Evolutionary conservation across 2,888 invertebrate species (phyloP), one percentile per base, ranked within the genome.

Genomic region (Lasius platythorax): DNA sequence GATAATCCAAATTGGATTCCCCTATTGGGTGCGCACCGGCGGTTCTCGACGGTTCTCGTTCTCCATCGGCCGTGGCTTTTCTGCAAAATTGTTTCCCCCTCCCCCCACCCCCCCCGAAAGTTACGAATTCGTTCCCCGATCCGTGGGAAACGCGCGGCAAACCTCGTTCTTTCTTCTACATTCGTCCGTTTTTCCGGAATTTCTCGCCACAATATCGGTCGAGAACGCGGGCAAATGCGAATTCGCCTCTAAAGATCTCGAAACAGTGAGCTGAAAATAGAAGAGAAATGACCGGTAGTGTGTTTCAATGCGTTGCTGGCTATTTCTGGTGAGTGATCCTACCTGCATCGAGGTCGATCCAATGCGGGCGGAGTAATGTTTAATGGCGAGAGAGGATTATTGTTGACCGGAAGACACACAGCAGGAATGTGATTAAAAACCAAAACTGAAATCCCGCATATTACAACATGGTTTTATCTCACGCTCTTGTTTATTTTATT

Each of bases 1-100:
- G 92, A 93, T 93, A 92, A 93, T 93, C 92, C 92, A 92, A 92
- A 93, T 92, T 93, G 92, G 90, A 92, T 92, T 91, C 91, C 87
- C 86, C 91, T 88, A 92, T 91, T 90, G 92, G 89, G 79, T 78
- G 79, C 64, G 50, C 84, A 70, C 64, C 53, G 53, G 67, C 82
- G 79, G 78, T 79, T 66, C 72, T 37, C 70, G 72, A 82, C 58
- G 43, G 56, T 67, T 74, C 73, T 66, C 79, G 67, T 66, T 78
- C 66, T 73, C 75, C 28, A 81, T 75, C 72, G 74, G n/a, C 37
- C 70, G 79, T 11, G 40, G 89, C 84, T 85, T 85, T 82, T 86
- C 78, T 87, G 84, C 88, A 87, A 87, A 92, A 92, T 92, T 90
- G 89, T 92, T 91, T 89, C 84, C 84, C 87, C 84, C 87, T 50